Conservation (phyloP, 1,140 invertebrate genomes). For the Microplitis demolitor region DNA sequence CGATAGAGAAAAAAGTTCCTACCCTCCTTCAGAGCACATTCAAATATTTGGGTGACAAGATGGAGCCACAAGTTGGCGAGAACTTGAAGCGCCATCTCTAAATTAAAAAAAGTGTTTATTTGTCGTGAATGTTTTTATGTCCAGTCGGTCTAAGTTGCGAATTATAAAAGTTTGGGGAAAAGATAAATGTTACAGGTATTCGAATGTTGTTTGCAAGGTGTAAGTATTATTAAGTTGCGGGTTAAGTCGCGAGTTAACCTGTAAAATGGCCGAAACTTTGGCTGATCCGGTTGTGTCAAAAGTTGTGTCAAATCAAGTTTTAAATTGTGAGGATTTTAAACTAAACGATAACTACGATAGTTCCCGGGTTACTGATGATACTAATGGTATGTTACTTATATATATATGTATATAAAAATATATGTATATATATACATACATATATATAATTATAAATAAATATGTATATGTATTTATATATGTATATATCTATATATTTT, state of each 20-base stretch:
- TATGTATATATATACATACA: too few species aligned
- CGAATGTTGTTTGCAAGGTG: conserved; percentile 23
- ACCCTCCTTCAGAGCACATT: too few species aligned
- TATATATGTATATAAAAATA: not conserved
- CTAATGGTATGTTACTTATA: conserved; percentile 29
- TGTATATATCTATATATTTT: not conserved
- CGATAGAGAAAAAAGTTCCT: too few species aligned
- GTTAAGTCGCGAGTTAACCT: conserved; percentile 47
- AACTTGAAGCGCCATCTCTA: too few species aligned
- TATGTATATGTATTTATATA: too few species aligned
- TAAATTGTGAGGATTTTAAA: conserved; percentile 27
- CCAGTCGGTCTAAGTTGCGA: too few species aligned
- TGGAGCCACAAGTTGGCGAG: too few species aligned
- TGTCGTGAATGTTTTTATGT: too few species aligned
- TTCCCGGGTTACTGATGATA: conserved; percentile 16
- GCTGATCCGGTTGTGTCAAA: conserved; percentile 33
- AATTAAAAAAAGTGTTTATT: too few species aligned
- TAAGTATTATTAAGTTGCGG: conserved; percentile 19
- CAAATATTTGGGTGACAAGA: too few species aligned
- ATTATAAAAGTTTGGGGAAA: not conserved
- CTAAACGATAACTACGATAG: conserved; percentile 3
- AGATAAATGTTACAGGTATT: conserved; percentile 3
- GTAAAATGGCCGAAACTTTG: conserved; percentile 50
- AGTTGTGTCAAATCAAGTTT: conserved; percentile 33
- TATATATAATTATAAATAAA: too few species aligned